A percentile compares a stretch with the other conserved stretches of the same genome.
phyloP scores from a whole-genome alignment of 2,797 vertebrate species.

The Phataginus tricuspis region DNA sequence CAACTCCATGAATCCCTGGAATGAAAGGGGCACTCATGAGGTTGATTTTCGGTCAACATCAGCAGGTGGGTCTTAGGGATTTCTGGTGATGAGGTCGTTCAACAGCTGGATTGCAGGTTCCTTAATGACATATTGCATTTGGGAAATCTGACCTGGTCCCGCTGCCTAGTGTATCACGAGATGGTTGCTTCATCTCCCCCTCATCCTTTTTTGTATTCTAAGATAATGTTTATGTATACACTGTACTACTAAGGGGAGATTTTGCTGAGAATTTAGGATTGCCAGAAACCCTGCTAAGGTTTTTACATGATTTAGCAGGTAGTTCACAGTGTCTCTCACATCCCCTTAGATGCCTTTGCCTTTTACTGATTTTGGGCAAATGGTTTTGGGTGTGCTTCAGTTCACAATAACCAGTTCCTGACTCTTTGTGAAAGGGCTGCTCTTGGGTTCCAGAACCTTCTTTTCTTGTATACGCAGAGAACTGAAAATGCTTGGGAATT shows the following conservation, averaged over 20 bases:
- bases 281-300: background rate
- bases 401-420: background rate
- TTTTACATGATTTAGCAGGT: background rate
- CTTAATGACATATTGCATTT: background rate
- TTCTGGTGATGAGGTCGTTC: background rate
- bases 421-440: background rate
- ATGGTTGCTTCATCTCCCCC: background rate
- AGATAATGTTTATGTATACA: background rate
- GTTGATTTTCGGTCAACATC: background rate
- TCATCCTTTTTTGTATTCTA: background rate
- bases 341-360: background rate
- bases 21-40: background rate
- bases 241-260: background rate
- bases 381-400: background rate
- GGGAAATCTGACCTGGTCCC: background rate
- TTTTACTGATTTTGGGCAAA: background rate
- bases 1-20: background rate
- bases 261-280: background rate
- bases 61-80: background rate
- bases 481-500: background rate
- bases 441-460: background rate
- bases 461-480: background rate
- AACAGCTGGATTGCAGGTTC: background rate
- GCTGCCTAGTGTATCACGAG: accelerated
- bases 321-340: background rate